These are phyloP conservation scores for Poicephalus gulielmi DNA, from an alignment of 2,113 vertebrate species.

Conservation along the genomic window DNA sequence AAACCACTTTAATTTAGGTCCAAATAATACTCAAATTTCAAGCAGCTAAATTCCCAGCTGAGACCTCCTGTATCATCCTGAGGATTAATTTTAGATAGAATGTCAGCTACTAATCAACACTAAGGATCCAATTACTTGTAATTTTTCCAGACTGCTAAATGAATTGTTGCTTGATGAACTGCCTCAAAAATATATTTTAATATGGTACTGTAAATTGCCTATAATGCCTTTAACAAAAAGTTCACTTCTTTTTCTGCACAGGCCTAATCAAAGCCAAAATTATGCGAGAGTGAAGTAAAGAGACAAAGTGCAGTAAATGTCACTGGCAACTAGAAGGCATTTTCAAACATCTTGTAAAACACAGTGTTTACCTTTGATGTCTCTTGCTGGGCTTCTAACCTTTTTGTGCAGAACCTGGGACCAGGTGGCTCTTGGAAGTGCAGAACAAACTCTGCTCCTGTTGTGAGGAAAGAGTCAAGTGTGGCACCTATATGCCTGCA, in stretches of 20 bases:
- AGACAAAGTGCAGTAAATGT: background rate
- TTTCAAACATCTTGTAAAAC: background rate
- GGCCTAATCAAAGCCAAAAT: background rate
- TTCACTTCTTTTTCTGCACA: background rate
- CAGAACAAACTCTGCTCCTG: background rate
- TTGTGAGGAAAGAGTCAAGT: background rate
- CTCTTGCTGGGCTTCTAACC: background rate
- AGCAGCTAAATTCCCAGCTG: background rate
- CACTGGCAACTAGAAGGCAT: background rate
- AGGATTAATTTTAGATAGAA: conserved; percentile 36
- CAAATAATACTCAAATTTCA: conserved; percentile 27
- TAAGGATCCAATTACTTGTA: conserved; percentile 27
- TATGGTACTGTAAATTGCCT: background rate
- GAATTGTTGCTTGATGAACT: conserved; percentile 22
- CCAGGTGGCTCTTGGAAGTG: background rate
- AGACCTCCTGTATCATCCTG: background rate
- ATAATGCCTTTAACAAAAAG: background rate
- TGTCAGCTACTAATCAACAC: conserved; percentile 23
- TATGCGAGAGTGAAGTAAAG: background rate
- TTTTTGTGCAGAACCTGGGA: background rate
- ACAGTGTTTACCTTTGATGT: background rate
- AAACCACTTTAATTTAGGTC: conserved; percentile 9
- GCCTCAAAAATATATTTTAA: background rate
- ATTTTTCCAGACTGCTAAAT: conserved; percentile 26
- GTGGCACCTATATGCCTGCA: background rate